These are phyloP conservation scores for Sinocyclocheilus anophthalmus DNA, from an alignment of 2,113 vertebrate species.

Conservation along the genomic window DNA sequence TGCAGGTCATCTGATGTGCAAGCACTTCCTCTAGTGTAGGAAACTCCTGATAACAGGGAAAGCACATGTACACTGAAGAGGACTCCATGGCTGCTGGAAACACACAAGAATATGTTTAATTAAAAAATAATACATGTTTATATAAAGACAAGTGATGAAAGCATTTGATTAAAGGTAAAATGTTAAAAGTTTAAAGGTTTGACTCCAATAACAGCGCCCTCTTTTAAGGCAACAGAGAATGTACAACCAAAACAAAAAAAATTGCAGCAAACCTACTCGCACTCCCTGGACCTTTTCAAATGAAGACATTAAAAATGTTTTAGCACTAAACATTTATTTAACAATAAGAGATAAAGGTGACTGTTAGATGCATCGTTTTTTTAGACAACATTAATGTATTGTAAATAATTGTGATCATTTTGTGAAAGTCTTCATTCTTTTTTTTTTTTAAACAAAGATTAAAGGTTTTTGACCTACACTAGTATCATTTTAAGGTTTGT, in stretches of 20 bases:
- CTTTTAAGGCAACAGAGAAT: not conserved
- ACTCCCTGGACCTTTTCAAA: not conserved
- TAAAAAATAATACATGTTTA: not conserved
- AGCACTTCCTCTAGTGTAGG: constrained; percentile 87
- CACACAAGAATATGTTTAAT: constrained; percentile 44
- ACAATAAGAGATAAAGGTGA: not conserved
- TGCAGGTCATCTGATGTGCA: constrained; percentile 84
- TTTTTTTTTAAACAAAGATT: not conserved
- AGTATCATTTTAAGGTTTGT: not conserved
- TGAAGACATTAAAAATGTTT: not conserved
- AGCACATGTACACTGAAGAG: constrained; percentile 88
- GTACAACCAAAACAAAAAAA: not conserved
- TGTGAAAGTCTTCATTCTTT: not conserved
- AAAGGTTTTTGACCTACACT: not conserved
- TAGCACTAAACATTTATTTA: not conserved
- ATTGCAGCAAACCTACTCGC: not conserved
- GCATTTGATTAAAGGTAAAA: not conserved
- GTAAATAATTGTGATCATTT: too few species aligned
- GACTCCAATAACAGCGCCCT: not conserved
- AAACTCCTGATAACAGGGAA: constrained; percentile 89
- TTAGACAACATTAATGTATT: not conserved
- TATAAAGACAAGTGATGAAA: too few species aligned
- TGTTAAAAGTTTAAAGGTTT: not conserved
- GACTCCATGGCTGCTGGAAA: constrained; percentile 68
- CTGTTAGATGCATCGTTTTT: not conserved